These are phyloP conservation scores for Sinocyclocheilus rhinocerous DNA, from an alignment of 2,113 vertebrate genomes.

Conservation along the genomic window DNA sequence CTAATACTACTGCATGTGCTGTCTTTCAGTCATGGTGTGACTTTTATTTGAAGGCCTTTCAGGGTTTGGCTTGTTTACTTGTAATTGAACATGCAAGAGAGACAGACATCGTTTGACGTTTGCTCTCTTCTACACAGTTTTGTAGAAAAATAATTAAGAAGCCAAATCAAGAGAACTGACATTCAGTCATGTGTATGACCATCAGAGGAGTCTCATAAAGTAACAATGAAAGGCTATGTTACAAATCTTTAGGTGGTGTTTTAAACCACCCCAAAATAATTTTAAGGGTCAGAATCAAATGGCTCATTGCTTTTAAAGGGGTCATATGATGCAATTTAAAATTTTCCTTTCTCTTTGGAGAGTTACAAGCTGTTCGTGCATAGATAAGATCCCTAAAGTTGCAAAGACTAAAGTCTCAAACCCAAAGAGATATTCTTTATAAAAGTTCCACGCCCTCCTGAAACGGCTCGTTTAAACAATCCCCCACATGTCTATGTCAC, in stretches of 20 bases:
- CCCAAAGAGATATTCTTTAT: too few species aligned
- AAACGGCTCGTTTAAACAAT: too few species aligned
- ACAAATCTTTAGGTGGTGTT: neutral
- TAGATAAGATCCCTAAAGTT: too few species aligned
- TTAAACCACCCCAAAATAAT: neutral
- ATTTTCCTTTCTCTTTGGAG: too few species aligned
- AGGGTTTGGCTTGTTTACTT: slow-evolving; percentile 47
- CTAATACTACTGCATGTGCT: slow-evolving; percentile 72
- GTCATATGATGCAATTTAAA: too few species aligned
- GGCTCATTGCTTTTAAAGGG: too few species aligned
- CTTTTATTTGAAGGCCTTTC: slow-evolving; percentile 75
- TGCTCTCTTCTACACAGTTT: slow-evolving; percentile 11
- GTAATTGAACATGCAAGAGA: slow-evolving; percentile 45
- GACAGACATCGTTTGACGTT: slow-evolving; percentile 4
- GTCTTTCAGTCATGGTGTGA: slow-evolving; percentile 82
- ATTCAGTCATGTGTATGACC: neutral
- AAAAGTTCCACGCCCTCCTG: too few species aligned
- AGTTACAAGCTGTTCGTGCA: too few species aligned
- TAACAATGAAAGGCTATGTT: neutral
- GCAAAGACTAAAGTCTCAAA: too few species aligned
- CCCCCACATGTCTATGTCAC: too few species aligned
- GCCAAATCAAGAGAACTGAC: slow-evolving; percentile 8
- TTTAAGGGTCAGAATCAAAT: neutral
- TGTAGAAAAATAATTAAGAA: neutral
- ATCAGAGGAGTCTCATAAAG: neutral